Conservation (phyloP, 2,797 vertebrate genomes). For the Lutjanus argentimaculatus region DNA sequence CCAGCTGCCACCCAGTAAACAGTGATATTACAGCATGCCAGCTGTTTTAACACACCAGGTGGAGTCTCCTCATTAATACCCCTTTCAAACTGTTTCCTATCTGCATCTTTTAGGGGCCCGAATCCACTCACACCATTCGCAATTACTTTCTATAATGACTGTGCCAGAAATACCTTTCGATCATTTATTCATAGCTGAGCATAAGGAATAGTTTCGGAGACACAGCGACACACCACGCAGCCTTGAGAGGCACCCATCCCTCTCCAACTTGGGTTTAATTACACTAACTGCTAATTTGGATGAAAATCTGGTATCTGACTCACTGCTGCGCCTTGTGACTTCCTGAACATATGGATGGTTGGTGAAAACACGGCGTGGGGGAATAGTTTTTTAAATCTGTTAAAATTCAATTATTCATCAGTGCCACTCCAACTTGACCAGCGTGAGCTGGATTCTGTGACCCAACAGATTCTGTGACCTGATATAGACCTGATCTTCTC, state of each 20-base stretch:
- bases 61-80: slow-evolving; percentile 80
- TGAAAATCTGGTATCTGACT: slow-evolving; percentile 71
- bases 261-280: slow-evolving; percentile 67
- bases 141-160: slow-evolving; percentile 77
- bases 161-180: slow-evolving; percentile 64
- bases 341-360: slow-evolving; percentile 74
- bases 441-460: slow-evolving; percentile 24
- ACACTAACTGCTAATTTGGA: slow-evolving; percentile 75
- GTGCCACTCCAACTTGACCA: neutral
- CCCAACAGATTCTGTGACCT: neutral
- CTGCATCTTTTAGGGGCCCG: slow-evolving; percentile 61
- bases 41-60: slow-evolving; percentile 80
- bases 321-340: slow-evolving; percentile 44
- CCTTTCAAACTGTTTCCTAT: slow-evolving; percentile 77
- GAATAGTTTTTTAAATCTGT: slow-evolving; percentile 30
- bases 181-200: slow-evolving; percentile 68
- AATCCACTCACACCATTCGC: slow-evolving; percentile 69
- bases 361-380: slow-evolving; percentile 45
- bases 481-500: neutral
- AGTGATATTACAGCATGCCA: slow-evolving; percentile 55
- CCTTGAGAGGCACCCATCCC: slow-evolving; percentile 1
- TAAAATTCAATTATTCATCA: slow-evolving; percentile 33
- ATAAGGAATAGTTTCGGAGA: slow-evolving; percentile 68
- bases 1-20: slow-evolving; percentile 67
- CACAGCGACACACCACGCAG: slow-evolving; percentile 10